Conservation (phyloP, 1,140 invertebrate genomes). For the Aphelinus certus region DNA sequence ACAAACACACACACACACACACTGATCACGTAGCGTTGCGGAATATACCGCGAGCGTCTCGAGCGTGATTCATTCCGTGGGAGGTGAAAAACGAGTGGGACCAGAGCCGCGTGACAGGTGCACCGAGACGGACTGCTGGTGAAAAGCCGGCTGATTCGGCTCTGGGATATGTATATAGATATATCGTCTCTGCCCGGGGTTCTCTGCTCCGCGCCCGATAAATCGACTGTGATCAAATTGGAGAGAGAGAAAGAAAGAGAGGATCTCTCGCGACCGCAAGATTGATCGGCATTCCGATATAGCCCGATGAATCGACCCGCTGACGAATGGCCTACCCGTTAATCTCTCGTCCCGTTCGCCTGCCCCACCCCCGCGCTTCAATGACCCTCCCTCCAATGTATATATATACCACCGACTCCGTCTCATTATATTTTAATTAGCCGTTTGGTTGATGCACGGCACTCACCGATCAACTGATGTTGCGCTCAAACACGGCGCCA, state of each 20-base stretch:
- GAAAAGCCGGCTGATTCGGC: too few relatives aligned
- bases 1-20: neutral
- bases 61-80: constrained; percentile 11
- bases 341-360: constrained; percentile 42
- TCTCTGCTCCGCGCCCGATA: too few relatives aligned
- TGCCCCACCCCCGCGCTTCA: neutral
- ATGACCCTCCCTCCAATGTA: constrained; percentile 23
- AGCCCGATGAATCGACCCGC: constrained; percentile 40
- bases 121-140: neutral
- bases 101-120: constrained; percentile 27
- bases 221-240: too few relatives aligned
- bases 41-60: neutral
- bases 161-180: too few relatives aligned
- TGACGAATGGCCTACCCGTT: constrained; percentile 50
- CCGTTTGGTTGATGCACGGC: constrained; percentile 5
- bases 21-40: neutral
- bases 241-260: too few relatives aligned
- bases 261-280: neutral
- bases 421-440: constrained; percentile 66
- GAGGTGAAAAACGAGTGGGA: constrained; percentile 20
- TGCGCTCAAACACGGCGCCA: too few relatives aligned
- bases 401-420: constrained; percentile 33
- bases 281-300: constrained; percentile 36
- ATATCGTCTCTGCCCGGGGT: too few relatives aligned
- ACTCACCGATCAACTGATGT: too few relatives aligned